Evolutionary conservation across 2,888 invertebrate genomes (phyloP).

Genomic region (Ephialtes manifestator): DNA sequence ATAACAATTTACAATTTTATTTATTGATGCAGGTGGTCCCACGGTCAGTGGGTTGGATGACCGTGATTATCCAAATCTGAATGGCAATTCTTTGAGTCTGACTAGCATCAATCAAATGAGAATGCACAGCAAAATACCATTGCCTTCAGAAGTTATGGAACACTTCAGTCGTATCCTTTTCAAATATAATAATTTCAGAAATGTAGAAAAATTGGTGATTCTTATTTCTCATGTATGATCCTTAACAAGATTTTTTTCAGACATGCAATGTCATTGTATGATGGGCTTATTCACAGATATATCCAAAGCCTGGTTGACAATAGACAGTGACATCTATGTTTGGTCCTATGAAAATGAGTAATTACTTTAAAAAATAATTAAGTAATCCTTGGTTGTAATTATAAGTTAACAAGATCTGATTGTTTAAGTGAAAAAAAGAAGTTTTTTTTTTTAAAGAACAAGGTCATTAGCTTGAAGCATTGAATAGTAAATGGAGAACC

Average conservation of each 20-base stretch:
- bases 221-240: background rate
- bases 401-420: no score
- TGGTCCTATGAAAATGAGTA: constrained; percentile 98
- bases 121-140: constrained; percentile 93
- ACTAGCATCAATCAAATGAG: constrained; percentile 92
- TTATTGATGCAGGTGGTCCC: constrained; percentile 88
- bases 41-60: constrained; percentile 96
- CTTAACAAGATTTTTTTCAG: constrained; percentile 86
- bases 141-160: constrained; percentile 97
- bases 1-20: background rate
- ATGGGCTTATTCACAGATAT: constrained; percentile 99
- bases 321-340: constrained; percentile 98
- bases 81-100: constrained; percentile 89
- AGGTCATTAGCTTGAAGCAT: no score
- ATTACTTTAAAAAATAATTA: constrained; percentile 70
- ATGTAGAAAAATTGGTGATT: background rate
- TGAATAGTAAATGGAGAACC: no score
- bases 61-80: constrained; percentile 95
- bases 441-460: no score
- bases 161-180: constrained; percentile 97
- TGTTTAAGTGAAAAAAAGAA: no score
- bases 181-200: constrained; percentile 21
- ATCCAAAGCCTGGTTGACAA: constrained; percentile 97
- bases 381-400: background rate
- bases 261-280: constrained; percentile 97